These are phyloP conservation scores for Drosophila bocqueti DNA, from an alignment of 1,140 invertebrate species.

Conservation along the genomic window DNA sequence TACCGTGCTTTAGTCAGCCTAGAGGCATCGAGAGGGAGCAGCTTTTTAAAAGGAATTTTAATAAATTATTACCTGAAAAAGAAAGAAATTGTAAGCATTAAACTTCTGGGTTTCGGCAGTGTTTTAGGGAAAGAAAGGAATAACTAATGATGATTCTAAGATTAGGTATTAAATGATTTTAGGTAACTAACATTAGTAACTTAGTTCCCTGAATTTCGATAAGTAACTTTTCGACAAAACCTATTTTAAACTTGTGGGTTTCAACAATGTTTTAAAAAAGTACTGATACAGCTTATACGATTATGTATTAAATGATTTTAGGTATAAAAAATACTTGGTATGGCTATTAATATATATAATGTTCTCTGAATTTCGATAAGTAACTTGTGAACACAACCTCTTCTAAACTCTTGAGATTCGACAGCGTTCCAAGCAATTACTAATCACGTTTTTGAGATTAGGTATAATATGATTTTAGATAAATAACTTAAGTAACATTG, in stretches of 20 bases:
- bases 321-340: no score
- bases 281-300: no score
- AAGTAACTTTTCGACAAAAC: background rate
- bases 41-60: no score
- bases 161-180: background rate
- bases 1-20: slow-evolving; percentile 17
- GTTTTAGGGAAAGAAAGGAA: no score
- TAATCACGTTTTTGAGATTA: background rate
- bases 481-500: background rate
- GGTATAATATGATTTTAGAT: background rate
- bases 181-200: background rate
- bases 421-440: background rate
- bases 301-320: no score
- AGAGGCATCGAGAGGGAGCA: background rate
- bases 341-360: background rate
- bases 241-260: background rate
- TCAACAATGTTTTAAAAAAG: no score
- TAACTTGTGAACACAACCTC: background rate
- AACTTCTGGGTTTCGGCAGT: background rate
- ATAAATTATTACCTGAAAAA: slow-evolving; percentile 43
- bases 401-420: no score
- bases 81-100: background rate
- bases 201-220: background rate
- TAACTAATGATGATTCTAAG: background rate
- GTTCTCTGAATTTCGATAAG: background rate